Evolutionary conservation across 2,113 vertebrate genomes (phyloP), one percentile per base, ranked within the genome.

Genomic region (Uropsilus gracilis): DNA sequence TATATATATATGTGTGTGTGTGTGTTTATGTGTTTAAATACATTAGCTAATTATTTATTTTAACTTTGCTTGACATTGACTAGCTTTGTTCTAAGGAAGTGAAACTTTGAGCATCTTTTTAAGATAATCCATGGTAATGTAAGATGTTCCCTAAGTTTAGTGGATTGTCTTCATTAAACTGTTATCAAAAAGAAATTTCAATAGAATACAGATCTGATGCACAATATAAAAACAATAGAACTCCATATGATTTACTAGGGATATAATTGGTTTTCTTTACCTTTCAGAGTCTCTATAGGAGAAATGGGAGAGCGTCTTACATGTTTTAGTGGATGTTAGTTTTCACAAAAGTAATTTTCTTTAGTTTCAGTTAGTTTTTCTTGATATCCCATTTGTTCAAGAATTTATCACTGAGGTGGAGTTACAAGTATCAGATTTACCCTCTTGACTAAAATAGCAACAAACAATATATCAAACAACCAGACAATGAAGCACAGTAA

Each of bases 101-200:
- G 63, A 93, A 68, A 76, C 32, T 63, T 80, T 63, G 55, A 57
- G 83, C n/a, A 71, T 86, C 46, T 93, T 85, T 85, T 50, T 76
- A 53, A 89, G 34, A 39, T 89, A 80, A 68, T 69, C 57, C 69
- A 16, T 82, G 46, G 8, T 10, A 76, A 55, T 82, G n/a, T n/a
- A n/a, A 93, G 53, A 92, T 86, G n/a, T 86, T 86, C 73, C 30
- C 18, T 37, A 53, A 64, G 4, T 37, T 86, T 94, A n/a, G n/a
- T n/a, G n/a, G n/a, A n/a, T n/a, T n/a, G n/a, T 90, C 69, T 87
- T 89, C 88, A 63, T 95, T 84, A 77, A 77, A 44, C n/a, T 95
- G 32, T 3, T 84, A 93, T 42, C 46, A 92, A 55, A 89, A 78
- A 86, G 39, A 32, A 68, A 66, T 81, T 77, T 68, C 63, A 48